These are phyloP conservation scores for Cyaniris semiargus DNA, from an alignment of 2,888 invertebrate species.

Conservation along the genomic window DNA sequence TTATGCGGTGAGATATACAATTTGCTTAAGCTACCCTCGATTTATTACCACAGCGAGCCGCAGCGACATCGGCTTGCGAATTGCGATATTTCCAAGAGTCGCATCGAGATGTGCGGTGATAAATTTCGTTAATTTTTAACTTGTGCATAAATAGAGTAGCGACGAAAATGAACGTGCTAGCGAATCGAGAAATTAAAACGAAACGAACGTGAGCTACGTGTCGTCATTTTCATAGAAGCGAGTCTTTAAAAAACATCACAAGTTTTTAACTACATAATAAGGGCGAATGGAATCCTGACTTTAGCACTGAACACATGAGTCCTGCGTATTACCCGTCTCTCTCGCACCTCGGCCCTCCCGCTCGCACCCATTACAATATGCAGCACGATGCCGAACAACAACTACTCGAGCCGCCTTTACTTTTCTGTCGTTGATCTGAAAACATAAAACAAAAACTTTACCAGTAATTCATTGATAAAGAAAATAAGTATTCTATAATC, in stretches of 20 bases:
- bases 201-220: conserved; percentile 37
- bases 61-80: conserved; percentile 56
- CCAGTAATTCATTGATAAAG: background rate
- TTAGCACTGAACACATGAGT: conserved; percentile 67
- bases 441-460: conserved; percentile 50
- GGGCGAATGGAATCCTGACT: conserved; percentile 56
- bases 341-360: conserved; percentile 53
- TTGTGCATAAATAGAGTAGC: conserved; percentile 42
- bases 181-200: conserved; percentile 37
- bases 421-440: conserved; percentile 97
- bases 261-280: conserved; percentile 47
- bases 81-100: conserved; percentile 65
- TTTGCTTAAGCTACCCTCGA: conserved; percentile 61
- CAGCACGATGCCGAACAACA: conserved; percentile 96
- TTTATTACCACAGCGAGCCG: conserved; percentile 46
- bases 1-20: conserved; percentile 68
- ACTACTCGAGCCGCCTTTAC: conserved; percentile 96
- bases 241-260: conserved; percentile 64
- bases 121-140: conserved; percentile 43
- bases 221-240: conserved; percentile 38
- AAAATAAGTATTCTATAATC: background rate
- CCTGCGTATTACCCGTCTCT: conserved; percentile 55
- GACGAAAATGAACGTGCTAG: conserved; percentile 40
- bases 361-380: conserved; percentile 88
- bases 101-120: conserved; percentile 53